Conservation (phyloP, 1,140 invertebrate species). For the Orius insidiosus region DNA sequence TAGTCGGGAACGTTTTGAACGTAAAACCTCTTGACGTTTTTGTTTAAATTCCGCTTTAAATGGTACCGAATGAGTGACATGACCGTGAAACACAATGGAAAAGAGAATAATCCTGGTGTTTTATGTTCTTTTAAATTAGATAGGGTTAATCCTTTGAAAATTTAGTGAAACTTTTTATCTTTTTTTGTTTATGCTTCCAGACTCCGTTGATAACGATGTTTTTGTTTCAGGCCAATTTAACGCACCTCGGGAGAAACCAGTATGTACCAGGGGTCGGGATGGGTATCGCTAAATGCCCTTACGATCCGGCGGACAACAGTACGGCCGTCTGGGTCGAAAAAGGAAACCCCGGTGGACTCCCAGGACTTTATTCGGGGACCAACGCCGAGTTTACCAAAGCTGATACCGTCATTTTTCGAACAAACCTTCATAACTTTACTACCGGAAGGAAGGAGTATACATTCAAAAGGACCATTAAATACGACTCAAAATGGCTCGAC, state of each 20-base stretch:
- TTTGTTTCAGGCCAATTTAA: slow-evolving; percentile 49
- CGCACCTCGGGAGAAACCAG: slow-evolving; percentile 59
- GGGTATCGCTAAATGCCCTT: slow-evolving; percentile 84
- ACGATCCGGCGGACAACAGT: slow-evolving; percentile 82
- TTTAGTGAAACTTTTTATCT: too few relatives aligned
- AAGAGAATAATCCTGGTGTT: too few relatives aligned
- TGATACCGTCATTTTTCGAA: slow-evolving; percentile 90
- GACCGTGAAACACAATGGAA: too few relatives aligned
- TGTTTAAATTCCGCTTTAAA: too few relatives aligned
- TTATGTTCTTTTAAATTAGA: too few relatives aligned
- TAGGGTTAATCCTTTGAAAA: too few relatives aligned
- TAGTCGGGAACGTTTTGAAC: too few relatives aligned
- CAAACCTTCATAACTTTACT: slow-evolving; percentile 72
- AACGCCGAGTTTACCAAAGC: slow-evolving; percentile 90
- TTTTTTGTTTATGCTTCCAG: too few relatives aligned
- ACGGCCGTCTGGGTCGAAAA: slow-evolving; percentile 86
- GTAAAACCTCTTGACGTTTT: too few relatives aligned
- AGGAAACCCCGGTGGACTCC: slow-evolving; percentile 73
- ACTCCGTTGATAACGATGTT: slow-evolving; percentile 5
- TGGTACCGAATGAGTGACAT: too few relatives aligned
- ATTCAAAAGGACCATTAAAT: slow-evolving; percentile 85
- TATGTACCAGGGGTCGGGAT: slow-evolving; percentile 77
- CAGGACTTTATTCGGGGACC: slow-evolving; percentile 82
- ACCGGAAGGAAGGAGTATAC: slow-evolving; percentile 58
- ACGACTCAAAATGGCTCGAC: slow-evolving; percentile 95